Conservation (phyloP, 2,113 vertebrate species). For the Mesitornis unicolor region DNA sequence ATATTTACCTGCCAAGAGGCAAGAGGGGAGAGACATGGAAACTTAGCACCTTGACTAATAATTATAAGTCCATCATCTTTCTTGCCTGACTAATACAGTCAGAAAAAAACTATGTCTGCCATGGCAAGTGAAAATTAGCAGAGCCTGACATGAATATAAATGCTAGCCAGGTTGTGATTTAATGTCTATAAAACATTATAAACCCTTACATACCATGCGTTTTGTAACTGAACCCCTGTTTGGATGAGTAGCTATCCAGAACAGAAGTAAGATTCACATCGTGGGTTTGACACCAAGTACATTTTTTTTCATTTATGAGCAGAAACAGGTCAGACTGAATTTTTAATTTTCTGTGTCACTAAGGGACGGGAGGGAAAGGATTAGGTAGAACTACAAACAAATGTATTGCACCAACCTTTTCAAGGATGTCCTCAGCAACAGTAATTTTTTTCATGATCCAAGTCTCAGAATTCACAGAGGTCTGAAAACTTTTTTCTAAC, state of each 20-base stretch:
- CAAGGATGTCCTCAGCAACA: not conserved
- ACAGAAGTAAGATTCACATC: not conserved
- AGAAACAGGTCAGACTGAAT: not conserved
- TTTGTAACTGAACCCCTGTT: not conserved
- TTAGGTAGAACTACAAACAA: not conserved
- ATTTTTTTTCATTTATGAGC: not conserved
- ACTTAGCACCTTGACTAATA: not conserved
- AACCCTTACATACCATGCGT: not conserved
- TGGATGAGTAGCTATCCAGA: not conserved
- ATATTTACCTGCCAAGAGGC: not conserved
- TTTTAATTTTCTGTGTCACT: not conserved
- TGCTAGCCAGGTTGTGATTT: not conserved
- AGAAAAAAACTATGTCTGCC: not conserved
- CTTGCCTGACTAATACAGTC: not conserved
- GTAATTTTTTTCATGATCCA: not conserved
- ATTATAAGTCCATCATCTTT: not conserved
- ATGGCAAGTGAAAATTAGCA: slow-evolving; percentile 5
- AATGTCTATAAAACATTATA: slow-evolving; percentile 7
- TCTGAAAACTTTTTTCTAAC: not conserved
- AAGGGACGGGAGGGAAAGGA: not conserved
- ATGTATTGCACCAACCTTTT: not conserved
- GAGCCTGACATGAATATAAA: not conserved
- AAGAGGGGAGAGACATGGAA: not conserved
- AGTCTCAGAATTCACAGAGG: not conserved
- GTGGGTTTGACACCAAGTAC: not conserved